Evolutionary conservation across 2,113 vertebrate genomes (phyloP), one percentile per base, ranked within the genome.

Genomic region (Cynopterus brachyotis): DNA sequence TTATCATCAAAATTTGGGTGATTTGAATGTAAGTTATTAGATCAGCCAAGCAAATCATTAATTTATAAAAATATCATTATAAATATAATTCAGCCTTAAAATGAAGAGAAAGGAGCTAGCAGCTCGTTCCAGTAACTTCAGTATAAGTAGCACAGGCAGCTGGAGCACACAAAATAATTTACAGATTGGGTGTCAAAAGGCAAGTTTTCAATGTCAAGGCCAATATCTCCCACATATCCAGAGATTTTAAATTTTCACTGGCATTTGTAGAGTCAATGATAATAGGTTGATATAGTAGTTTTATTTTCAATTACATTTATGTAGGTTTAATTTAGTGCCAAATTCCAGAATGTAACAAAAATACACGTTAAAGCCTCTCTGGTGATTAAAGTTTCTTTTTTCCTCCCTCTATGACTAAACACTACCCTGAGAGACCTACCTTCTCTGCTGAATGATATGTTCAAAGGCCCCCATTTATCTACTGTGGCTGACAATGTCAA

Each of bases 41-140:
- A 66, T 84, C 30, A 90, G 50, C 72, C 20, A 94, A 92, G 26
- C 75, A 94, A 98, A 62, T 22, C 13, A 88, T 67, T 89, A 76
- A 45, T 28, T 80, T 87, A 87, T 81, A 95, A 96, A 91, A 87
- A 70, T 42, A 94, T 55, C 9, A 75, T 92, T 42, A 92, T n/a
- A 90, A 93, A 80, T 66, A 30, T 72, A 87, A 86, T 50, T 91
- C 62, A 79, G 22, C 9, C 70, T 75, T 79, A 50, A 19, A 91
- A 32, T 12, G 6, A 8, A 20, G 81, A 67, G 40, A 45, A 82
- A 50, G 45, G 2, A 20, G 66, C 28, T 40, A 89, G 69, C 4
- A 30, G 35, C 4, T 13, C 20, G 42, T 78, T 91, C 91, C 66
- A 3, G 16, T 87, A 7, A 64, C 85, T 83, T 94, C 53, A 94